Conservation (phyloP, 2,888 invertebrate genomes). For the Julus scanicus region DNA sequence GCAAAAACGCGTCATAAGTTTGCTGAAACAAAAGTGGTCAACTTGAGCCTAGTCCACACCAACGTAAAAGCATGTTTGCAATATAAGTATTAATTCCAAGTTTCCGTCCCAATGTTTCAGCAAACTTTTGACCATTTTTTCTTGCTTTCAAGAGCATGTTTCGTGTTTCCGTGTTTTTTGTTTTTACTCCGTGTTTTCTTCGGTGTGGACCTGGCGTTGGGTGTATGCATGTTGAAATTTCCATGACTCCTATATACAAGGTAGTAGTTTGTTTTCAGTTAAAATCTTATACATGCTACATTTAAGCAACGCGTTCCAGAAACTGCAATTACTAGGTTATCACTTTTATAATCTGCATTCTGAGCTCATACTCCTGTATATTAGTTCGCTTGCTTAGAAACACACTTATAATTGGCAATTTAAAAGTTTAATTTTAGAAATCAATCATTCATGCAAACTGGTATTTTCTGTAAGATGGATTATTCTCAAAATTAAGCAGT, state of each 20-base stretch:
- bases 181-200: no score
- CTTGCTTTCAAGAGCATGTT: no score
- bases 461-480: neutral
- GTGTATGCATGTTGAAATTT: neutral
- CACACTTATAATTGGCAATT: neutral
- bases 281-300: no score
- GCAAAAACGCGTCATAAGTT: no score
- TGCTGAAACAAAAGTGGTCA: no score
- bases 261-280: neutral
- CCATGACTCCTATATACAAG: neutral
- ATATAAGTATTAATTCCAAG: no score
- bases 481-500: neutral
- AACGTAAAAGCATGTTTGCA: no score
- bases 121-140: no score
- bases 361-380: neutral
- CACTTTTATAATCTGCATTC: neutral
- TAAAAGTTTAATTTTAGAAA: slow-evolving; percentile 32
- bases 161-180: no score
- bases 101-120: no score
- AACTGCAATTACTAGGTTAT: neutral
- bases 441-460: neutral
- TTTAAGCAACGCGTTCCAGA: neutral
- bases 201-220: no score
- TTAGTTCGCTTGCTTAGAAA: neutral
- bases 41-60: no score